These are phyloP conservation scores for Microplitis demolitor DNA, from an alignment of 1,140 invertebrate species.

Conservation along the genomic window DNA sequence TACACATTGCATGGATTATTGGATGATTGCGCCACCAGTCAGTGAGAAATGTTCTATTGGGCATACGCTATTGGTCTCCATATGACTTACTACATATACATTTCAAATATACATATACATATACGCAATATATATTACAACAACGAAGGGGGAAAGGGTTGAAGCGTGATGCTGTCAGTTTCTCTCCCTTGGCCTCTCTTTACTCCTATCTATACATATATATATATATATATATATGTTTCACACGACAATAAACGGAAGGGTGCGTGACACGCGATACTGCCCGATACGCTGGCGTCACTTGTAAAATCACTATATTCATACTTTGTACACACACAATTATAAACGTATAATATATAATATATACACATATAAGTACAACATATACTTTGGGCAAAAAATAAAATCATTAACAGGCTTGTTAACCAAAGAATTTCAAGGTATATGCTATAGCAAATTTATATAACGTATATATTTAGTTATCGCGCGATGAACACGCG, in stretches of 20 bases:
- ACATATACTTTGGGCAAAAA: not conserved
- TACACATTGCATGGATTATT: not conserved
- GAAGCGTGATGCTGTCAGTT: constrained; percentile 6
- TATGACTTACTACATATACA: too few relatives aligned
- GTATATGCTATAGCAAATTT: not conserved
- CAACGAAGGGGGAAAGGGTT: not conserved
- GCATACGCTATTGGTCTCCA: too few relatives aligned
- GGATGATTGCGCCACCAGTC: constrained; percentile 6
- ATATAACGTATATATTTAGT: not conserved
- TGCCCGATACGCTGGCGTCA: not conserved
- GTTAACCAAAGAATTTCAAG: not conserved
- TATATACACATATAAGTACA: too few relatives aligned
- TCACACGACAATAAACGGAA: constrained; percentile 14
- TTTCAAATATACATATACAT: too few relatives aligned
- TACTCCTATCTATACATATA: not conserved
- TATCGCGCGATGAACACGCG: not conserved
- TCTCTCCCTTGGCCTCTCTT: not conserved
- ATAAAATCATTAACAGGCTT: constrained; percentile 9
- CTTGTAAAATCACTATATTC: not conserved
- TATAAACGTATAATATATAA: too few relatives aligned
- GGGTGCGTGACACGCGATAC: constrained; percentile 12
- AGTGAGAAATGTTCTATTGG: not conserved
- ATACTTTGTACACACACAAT: not conserved
- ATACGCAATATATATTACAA: too few relatives aligned
- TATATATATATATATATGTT: not conserved